These are phyloP conservation scores for Subacronicta megacephala DNA, from an alignment of 2,888 invertebrate species.

Conservation along the genomic window DNA sequence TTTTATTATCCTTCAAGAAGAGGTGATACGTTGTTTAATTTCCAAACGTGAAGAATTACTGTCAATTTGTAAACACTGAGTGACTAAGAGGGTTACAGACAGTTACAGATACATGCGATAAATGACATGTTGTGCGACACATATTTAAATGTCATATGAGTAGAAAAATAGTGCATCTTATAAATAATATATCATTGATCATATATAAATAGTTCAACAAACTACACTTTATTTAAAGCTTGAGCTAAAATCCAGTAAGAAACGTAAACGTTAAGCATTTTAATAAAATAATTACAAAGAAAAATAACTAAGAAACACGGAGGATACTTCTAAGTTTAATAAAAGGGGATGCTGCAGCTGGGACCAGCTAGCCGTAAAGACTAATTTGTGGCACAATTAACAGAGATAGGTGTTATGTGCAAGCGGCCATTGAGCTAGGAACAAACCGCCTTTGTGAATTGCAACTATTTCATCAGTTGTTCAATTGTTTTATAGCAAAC, in stretches of 20 bases:
- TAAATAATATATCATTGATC: no score
- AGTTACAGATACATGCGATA: no score
- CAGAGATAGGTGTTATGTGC: constrained; percentile 36
- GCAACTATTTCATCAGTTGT: constrained; percentile 8
- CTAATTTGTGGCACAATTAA: constrained; percentile 50
- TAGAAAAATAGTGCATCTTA: no score
- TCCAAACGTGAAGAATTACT: no score
- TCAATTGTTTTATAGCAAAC: constrained; percentile 6
- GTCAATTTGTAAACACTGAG: no score
- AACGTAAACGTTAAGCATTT: constrained; percentile 8
- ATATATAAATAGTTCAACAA: no score
- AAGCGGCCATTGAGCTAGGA: constrained; percentile 20
- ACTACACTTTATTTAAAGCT: neutral
- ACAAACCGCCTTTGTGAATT: constrained; percentile 30
- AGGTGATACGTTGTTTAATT: no score
- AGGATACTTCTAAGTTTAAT: constrained; percentile 23
- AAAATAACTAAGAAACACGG: constrained; percentile 22
- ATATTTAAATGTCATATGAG: no score
- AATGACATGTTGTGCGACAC: no score
- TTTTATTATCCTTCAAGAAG: no score
- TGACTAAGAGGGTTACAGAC: no score
- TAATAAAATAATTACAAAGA: constrained; percentile 5
- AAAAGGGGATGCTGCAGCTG: constrained; percentile 41
- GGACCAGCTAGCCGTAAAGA: constrained; percentile 18
- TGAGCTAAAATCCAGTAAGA: neutral